Evolutionary conservation across 2,113 vertebrate species (phyloP).

Genomic region (Capricornis sumatraensis): DNA sequence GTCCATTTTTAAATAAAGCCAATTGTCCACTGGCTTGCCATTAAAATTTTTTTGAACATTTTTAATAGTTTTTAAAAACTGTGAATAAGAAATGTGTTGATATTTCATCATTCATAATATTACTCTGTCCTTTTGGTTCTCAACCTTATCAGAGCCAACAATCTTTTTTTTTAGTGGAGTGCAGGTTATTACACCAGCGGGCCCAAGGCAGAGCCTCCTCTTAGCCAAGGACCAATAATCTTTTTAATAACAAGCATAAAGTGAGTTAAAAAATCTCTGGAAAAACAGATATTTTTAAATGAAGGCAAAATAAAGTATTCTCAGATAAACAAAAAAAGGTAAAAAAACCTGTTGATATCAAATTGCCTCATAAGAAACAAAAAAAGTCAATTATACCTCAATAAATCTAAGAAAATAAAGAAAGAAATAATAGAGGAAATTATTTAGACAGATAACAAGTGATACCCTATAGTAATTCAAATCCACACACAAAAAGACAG

Average conservation of each 20-base stretch:
- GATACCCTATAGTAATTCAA: neutral
- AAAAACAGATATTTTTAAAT: neutral
- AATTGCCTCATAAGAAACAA: neutral
- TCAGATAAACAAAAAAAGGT: neutral
- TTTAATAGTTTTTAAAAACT: neutral
- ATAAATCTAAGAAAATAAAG: neutral
- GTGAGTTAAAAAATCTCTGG: neutral
- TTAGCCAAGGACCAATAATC: neutral
- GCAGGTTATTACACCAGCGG: too few species aligned
- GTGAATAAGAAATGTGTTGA: neutral
- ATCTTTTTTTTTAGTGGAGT: neutral
- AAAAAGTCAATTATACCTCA: neutral
- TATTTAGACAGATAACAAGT: neutral
- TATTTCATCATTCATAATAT: slow-evolving; percentile 10
- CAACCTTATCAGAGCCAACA: neutral
- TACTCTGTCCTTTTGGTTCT: neutral
- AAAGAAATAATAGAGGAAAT: neutral
- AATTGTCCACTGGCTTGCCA: neutral
- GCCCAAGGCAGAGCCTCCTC: too few species aligned
- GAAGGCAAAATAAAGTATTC: slow-evolving; percentile 6
- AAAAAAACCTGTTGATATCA: neutral
- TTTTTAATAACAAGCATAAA: slow-evolving; percentile 22
- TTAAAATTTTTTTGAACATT: neutral
- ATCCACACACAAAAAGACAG: neutral
- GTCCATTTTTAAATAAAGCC: neutral